phyloP scores from a whole-genome alignment of 2,888 invertebrate genomes.

The Scaptomyza parva region DNA sequence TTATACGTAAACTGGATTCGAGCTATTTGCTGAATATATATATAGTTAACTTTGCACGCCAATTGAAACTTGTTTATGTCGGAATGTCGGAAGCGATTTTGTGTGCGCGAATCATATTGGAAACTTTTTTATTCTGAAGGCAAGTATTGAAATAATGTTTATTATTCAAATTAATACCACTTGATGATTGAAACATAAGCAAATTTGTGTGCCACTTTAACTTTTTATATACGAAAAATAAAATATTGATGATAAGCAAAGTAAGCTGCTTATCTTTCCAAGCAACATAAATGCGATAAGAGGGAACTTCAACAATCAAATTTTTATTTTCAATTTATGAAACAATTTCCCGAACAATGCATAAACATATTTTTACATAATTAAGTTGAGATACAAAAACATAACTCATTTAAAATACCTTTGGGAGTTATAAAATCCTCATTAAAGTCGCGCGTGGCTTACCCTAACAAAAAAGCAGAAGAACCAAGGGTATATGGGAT shows the following conservation, averaged over 20 bases:
- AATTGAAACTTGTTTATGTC: constrained; percentile 43
- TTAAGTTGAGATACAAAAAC: constrained; percentile 26
- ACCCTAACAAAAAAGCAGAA: not conserved
- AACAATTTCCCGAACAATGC: constrained; percentile 7
- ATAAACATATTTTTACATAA: constrained; percentile 20
- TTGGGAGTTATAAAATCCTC: constrained; percentile 36
- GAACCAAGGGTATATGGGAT: constrained; percentile 13
- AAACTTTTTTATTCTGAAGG: no score
- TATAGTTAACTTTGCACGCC: constrained; percentile 30
- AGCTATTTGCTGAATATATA: constrained; percentile 42
- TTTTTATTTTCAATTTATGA: constrained; percentile 7
- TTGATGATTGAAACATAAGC: not conserved
- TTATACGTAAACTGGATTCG: constrained; percentile 46
- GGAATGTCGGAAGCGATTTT: not conserved
- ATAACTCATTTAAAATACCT: constrained; percentile 32
- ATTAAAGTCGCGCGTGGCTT: constrained; percentile 38
- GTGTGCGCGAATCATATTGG: no score
- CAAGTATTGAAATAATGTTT: no score
- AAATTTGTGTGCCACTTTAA: not conserved
- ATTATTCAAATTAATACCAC: no score
- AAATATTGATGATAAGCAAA: constrained; percentile 10
- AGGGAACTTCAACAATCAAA: constrained; percentile 1
- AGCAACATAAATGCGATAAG: constrained; percentile 27
- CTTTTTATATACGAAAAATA: no score
- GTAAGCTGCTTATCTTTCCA: constrained; percentile 21